Conservation (phyloP, 2,113 vertebrate genomes). For the Amphilophus citrinellus region DNA sequence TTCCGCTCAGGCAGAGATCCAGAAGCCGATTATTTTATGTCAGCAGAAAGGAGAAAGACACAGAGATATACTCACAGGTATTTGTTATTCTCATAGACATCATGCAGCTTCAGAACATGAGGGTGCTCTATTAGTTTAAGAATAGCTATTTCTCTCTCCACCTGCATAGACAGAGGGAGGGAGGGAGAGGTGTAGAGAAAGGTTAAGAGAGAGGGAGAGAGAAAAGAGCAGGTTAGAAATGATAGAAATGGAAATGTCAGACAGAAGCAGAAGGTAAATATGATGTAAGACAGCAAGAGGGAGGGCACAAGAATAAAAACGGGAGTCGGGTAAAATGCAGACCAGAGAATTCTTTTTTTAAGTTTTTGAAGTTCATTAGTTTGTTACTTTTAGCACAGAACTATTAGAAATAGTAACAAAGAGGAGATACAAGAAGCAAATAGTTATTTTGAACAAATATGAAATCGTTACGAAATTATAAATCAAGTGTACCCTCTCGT, state of each 20-base stretch:
- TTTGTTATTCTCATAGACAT: slow-evolving; percentile 97
- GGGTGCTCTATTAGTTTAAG: slow-evolving; percentile 95
- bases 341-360: not conserved
- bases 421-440: not conserved
- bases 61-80: slow-evolving; percentile 91
- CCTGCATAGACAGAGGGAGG: slow-evolving; percentile 77
- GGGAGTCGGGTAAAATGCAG: not conserved
- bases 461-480: not conserved
- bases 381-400: not conserved
- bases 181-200: slow-evolving; percentile 33
- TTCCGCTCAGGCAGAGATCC: slow-evolving; percentile 13
- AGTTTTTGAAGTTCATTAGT: not conserved
- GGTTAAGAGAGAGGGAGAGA: slow-evolving; percentile 31
- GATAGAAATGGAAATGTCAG: slow-evolving; percentile 48
- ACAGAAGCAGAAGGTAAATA: not conserved
- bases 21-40: slow-evolving; percentile 13
- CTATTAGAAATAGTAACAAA: not conserved
- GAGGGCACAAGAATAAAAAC: not conserved
- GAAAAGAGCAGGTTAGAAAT: slow-evolving; percentile 32
- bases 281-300: slow-evolving; percentile 5
- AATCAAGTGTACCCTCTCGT: not conserved
- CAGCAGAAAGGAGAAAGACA: slow-evolving; percentile 19
- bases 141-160: slow-evolving; percentile 95
- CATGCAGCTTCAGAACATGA: slow-evolving; percentile 92
- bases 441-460: not conserved